Base-by-base conservation (phyloP, 1,140 invertebrate genomes). In the Eupeodes corollae region DNA sequence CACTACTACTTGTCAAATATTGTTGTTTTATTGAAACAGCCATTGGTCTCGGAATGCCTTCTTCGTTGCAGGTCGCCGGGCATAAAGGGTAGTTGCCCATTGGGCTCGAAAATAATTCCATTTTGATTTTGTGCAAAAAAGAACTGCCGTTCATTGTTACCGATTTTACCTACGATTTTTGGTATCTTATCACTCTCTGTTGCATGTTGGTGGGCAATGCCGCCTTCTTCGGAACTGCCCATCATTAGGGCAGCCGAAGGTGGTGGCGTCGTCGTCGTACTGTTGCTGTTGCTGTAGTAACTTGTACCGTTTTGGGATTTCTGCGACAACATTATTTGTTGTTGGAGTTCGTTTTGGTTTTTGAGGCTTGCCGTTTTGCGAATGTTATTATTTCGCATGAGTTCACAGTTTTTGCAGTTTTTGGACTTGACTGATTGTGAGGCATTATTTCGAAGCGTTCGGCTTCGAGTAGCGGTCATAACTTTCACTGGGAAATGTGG, bases 111-210 rank as follows among this genome's bases (percentile, higher is more conserved):
- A 15, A 49, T 49, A 42, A 50, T 52, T 46, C 61, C 42, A 44
- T 43, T 35, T 37, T 34, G 10, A 31, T 48, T 38, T 38, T 26
- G 32, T 3, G 47, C 40, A 6, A 44, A 42, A 12, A 53, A 61
- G 21, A 56, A 54, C 48, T 58, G 46, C 30, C 54, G 52, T 48
- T 67, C 63, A 49, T 64, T 54, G 48, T 67, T 67, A 46, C 62
- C 65, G 43, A 68, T 39, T 57, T 68, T 67, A 44, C 65, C 65
- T 51, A 68, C 65, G 45, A 68, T 68, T 66, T 68, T 68, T 59
- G 65, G 64, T 67, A 68, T 68, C 52, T 59, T 63, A 63, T 67
- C 64, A 61, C 62, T 67, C 41, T 68, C 62, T 45, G 46, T 46
- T 30, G 41, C 31, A 47, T 50, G 52, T 32, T 42, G 46, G 21